Percentiles rank a stretch among this genome's conserved stretches.
phyloP scores from a whole-genome alignment of 2,888 invertebrate genomes.

The Agriopis leucophaearia region DNA sequence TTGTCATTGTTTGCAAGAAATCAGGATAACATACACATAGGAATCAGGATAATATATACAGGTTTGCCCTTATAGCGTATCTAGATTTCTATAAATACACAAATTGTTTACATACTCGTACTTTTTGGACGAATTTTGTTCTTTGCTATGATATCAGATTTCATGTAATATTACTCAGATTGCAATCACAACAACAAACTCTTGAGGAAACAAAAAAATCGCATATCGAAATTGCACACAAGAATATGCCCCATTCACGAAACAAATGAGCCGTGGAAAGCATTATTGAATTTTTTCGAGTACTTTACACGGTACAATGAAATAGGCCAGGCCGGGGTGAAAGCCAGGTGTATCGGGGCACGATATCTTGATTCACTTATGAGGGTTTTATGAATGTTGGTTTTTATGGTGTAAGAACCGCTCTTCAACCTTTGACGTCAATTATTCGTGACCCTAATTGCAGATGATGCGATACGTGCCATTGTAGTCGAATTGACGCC shows the following conservation, averaged over 20 bases:
- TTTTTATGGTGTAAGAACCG: slow-evolving; percentile 72
- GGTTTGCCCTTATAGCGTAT: not conserved
- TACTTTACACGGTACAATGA: slow-evolving; percentile 62
- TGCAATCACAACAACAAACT: slow-evolving; percentile 52
- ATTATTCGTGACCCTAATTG: slow-evolving; percentile 85
- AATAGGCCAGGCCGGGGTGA: slow-evolving; percentile 67
- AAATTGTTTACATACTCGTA: not conserved
- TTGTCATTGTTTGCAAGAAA: not conserved
- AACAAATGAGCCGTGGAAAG: slow-evolving; percentile 76
- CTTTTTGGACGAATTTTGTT: slow-evolving; percentile 19
- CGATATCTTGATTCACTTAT: slow-evolving; percentile 84
- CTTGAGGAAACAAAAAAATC: slow-evolving; percentile 60
- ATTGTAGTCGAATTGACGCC: slow-evolving; percentile 78
- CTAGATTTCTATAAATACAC: too few relatives aligned
- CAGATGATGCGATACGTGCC: slow-evolving; percentile 81
- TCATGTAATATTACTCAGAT: slow-evolving; percentile 46
- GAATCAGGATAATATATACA: too few relatives aligned
- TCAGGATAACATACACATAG: too few relatives aligned
- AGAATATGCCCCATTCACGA: slow-evolving; percentile 59
- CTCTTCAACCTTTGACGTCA: slow-evolving; percentile 81
- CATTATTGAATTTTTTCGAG: slow-evolving; percentile 75
- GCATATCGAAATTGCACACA: slow-evolving; percentile 60
- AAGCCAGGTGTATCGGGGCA: slow-evolving; percentile 81
- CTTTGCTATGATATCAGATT: slow-evolving; percentile 10
- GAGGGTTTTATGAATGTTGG: slow-evolving; percentile 78